Evolutionary conservation across 2,888 invertebrate species (phyloP).

Genomic region (Papilio gigon): DNA sequence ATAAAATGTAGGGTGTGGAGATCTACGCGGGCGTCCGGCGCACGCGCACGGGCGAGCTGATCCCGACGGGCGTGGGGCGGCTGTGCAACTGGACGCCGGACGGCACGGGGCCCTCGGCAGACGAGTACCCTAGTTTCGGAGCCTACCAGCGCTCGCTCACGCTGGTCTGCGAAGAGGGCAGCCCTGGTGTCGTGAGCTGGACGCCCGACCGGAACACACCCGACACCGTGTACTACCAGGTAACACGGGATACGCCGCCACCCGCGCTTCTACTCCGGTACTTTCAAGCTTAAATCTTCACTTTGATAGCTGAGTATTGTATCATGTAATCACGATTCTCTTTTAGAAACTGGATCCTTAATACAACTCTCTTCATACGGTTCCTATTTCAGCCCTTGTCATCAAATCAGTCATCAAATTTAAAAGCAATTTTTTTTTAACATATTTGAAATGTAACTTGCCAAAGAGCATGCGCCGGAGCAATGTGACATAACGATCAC

Average conservation of each 20-base stretch:
- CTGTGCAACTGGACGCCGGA: constrained; percentile 94
- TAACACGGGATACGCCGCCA: constrained; percentile 55
- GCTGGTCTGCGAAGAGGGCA: constrained; percentile 91
- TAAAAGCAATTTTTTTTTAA: not conserved
- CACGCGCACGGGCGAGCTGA: constrained; percentile 85
- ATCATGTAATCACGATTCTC: not conserved
- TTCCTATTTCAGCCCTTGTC: not conserved
- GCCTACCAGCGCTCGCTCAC: constrained; percentile 93
- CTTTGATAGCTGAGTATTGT: not conserved
- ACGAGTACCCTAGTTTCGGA: constrained; percentile 93
- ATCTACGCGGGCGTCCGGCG: constrained; percentile 92
- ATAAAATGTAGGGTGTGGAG: constrained; percentile 83
- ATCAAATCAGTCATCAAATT: not conserved
- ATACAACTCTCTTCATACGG: not conserved
- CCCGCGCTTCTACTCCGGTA: not conserved
- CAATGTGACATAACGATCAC: not conserved
- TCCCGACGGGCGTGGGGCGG: constrained; percentile 91
- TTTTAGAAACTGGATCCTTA: not conserved
- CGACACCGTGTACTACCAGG: constrained; percentile 96
- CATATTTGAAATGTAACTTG: not conserved
- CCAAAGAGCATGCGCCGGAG: not conserved
- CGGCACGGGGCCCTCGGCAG: constrained; percentile 86
- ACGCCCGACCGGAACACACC: constrained; percentile 93
- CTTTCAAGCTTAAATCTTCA: not conserved
- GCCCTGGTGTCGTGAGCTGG: constrained; percentile 93